Base-by-base conservation (phyloP, 2,113 vertebrate genomes). In the Asarcornis scutulata region DNA sequence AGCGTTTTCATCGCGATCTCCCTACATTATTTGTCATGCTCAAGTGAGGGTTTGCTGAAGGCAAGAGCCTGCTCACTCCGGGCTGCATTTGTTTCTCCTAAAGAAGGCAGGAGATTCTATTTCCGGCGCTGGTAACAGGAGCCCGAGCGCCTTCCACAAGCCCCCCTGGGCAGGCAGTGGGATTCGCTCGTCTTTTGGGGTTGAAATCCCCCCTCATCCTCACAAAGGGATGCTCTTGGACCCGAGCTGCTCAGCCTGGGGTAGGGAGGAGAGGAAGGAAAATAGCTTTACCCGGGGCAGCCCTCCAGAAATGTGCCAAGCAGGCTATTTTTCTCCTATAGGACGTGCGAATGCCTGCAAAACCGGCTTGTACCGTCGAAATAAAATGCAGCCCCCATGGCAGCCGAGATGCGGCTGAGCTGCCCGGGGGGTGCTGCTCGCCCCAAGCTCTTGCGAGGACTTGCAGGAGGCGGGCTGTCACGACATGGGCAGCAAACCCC, bases 61-160 rank as follows among this genome's bases (percentile, higher is more conserved):
- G 85, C 77, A 89, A 89, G 58, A 95, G 88, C 53, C 77, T 68
- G 66, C 59, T 87, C 56, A 13, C 66, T 60, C 55, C 21, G 23
- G 48, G 77, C 77, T 85, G 66, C 88, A 42, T 92, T 96, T 91
- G 9, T 76, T 96, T 93, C 91, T 94, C 77, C 86, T 86, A 68
- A 84, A 92, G 95, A 97, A 95, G 80, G 85, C 52, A 86, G 89
- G 38, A 87, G 68, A 88, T 89, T 96, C 92, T 89, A 31, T 95
- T 95, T 96, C 95, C 78, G 91, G 87, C 82, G 77, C 84, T 73
- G 84, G 94, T 92, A 95, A 95, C 81, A 85, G 71, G 66, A 95
- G 84, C 53, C 72, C 18, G 34, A 15, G 38, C 8, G 38, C 62
- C 62, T 94, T 82, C 53, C 78, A 46, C 89, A 83, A 80, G 91